phyloP scores from a whole-genome alignment of 2,888 invertebrate species.

The Drosophila atripex region DNA sequence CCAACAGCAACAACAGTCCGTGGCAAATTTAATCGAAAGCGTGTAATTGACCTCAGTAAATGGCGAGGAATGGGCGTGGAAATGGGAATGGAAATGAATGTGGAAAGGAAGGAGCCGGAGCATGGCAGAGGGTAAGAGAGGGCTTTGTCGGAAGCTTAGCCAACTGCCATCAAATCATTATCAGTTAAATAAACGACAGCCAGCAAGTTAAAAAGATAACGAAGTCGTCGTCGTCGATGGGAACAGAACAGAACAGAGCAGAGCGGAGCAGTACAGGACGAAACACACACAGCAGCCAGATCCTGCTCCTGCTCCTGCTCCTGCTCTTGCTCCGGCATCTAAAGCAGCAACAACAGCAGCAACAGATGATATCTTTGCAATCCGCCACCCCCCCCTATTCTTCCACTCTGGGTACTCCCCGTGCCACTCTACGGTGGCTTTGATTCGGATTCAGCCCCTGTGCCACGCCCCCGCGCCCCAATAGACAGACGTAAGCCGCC shows the following conservation, averaged over 20 bases:
- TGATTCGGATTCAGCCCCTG: conserved; percentile 32
- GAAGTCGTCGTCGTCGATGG: conserved; percentile 64
- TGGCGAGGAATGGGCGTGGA: conserved; percentile 59
- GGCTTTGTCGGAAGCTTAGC: conserved; percentile 77
- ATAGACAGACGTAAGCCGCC: conserved; percentile 79
- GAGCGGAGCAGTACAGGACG: neutral
- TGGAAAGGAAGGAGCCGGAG: neutral
- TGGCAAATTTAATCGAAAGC: conserved; percentile 77
- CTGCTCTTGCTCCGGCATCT: neutral
- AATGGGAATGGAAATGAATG: conserved; percentile 26
- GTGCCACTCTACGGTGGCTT: conserved; percentile 21
- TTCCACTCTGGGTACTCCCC: neutral
- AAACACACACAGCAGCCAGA: conserved; percentile 9
- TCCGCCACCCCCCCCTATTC: conserved; percentile 6
- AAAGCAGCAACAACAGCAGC: conserved; percentile 48
- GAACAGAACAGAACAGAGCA: conserved; percentile 25
- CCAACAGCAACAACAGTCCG: conserved; percentile 41
- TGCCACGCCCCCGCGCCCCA: conserved; percentile 42
- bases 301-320: neutral
- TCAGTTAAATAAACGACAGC: conserved; percentile 77
- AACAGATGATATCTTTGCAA: conserved; percentile 68
- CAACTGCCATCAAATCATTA: conserved; percentile 78
- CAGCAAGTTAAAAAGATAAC: conserved; percentile 77
- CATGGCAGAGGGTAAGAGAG: conserved; percentile 8
- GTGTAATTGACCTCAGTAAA: conserved; percentile 78